These are phyloP conservation scores for Lepus timidus DNA, from an alignment of 2,113 vertebrate species.

Conservation along the genomic window DNA sequence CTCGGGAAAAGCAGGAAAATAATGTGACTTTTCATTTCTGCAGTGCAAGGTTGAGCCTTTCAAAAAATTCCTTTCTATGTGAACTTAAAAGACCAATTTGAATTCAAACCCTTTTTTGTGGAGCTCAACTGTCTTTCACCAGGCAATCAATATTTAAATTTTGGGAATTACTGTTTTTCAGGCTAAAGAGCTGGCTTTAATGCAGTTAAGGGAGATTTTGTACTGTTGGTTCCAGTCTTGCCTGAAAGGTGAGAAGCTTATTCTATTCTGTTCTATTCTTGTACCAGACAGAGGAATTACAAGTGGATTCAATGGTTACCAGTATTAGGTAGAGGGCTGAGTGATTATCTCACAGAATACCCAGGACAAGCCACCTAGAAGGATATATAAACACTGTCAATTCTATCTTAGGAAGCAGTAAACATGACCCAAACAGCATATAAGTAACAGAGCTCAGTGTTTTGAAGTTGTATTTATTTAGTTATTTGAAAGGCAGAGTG, in stretches of 20 bases:
- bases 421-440: background rate
- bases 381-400: background rate
- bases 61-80: background rate
- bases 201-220: background rate
- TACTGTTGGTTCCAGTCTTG: constrained; percentile 12
- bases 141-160: background rate
- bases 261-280: background rate
- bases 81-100: background rate
- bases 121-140: background rate
- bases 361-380: background rate
- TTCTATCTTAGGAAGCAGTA: background rate
- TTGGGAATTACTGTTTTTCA: background rate
- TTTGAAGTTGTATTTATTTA: too few species aligned
- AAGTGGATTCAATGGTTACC: constrained; percentile 28
- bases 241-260: constrained; percentile 4
- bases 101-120: background rate
- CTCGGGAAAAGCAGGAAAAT: background rate
- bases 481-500: too few species aligned
- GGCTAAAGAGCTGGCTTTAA: background rate
- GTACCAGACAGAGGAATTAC: background rate
- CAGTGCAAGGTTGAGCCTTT: background rate
- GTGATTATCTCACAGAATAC: constrained; percentile 16
- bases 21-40: background rate
- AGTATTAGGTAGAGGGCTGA: background rate
- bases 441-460: background rate